Percentiles rank a stretch among this genome's conserved stretches.
phyloP scores from a whole-genome alignment of 2,113 vertebrate species.

The Xyliphius kryptos region DNA sequence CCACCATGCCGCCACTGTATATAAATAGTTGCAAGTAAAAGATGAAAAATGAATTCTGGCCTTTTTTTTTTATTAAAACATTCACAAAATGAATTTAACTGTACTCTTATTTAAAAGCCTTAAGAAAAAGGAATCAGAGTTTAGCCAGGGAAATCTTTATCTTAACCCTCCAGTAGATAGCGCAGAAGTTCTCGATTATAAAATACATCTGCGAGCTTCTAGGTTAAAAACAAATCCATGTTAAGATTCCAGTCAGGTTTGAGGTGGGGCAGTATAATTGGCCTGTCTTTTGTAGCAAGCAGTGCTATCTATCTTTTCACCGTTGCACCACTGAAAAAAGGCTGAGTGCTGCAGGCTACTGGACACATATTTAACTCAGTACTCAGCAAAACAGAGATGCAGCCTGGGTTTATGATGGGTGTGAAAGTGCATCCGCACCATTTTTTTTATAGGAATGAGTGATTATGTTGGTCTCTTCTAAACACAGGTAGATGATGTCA shows the following conservation, averaged over 20 bases:
- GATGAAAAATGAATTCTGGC: too few species aligned
- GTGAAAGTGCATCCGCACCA: slow-evolving; percentile 11
- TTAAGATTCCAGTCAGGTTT: slow-evolving; percentile 1
- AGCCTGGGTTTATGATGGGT: slow-evolving; percentile 1
- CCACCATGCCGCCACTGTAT: too few species aligned
- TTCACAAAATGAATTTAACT: too few species aligned
- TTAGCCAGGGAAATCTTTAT: too few species aligned
- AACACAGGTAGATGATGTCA: neutral
- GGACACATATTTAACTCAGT: slow-evolving; percentile 1
- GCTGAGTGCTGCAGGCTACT: slow-evolving; percentile 10
- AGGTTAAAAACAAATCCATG: neutral
- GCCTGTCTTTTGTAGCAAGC: slow-evolving; percentile 4
- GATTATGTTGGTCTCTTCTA: neutral
- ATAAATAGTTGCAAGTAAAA: too few species aligned
- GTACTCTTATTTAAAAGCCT: too few species aligned
- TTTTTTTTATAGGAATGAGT: slow-evolving; percentile 24
- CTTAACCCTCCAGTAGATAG: too few species aligned
- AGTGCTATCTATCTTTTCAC: slow-evolving; percentile 3
- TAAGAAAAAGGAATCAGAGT: too few species aligned
- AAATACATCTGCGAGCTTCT: neutral
- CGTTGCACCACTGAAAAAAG: neutral
- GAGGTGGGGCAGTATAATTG: slow-evolving; percentile 1
- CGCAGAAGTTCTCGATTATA: too few species aligned
- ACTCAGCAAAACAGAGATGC: slow-evolving; percentile 10
- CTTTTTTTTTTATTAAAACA: too few species aligned